phyloP scores from a whole-genome alignment of 2,113 vertebrate genomes.

The Ramphastos sulfuratus region DNA sequence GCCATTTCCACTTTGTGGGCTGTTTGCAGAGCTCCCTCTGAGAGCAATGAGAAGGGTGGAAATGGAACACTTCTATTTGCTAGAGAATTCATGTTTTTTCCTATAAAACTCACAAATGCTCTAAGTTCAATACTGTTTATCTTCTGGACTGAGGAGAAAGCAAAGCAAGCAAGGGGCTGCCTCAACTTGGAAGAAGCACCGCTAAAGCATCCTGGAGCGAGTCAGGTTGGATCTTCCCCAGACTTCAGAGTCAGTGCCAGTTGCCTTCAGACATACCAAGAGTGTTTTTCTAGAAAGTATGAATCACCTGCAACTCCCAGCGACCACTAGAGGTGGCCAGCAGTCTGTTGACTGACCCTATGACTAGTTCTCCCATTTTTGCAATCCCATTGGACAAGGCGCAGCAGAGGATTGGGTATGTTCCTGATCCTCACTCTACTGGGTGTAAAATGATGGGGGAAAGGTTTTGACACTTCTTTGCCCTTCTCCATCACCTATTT shows the following conservation, averaged over 20 bases:
- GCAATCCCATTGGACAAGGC: neutral
- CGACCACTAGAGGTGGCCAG: slow-evolving; percentile 36
- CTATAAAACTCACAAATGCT: neutral
- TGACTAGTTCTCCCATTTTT: neutral
- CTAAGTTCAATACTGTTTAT: neutral
- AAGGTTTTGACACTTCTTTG: neutral
- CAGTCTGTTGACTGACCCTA: neutral
- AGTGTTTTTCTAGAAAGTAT: neutral
- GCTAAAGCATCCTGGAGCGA: neutral
- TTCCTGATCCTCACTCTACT: neutral
- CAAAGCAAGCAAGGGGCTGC: neutral
- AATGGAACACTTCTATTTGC: neutral
- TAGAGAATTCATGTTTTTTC: neutral
- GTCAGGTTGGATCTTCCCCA: neutral
- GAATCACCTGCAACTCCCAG: neutral
- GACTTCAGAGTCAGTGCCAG: neutral
- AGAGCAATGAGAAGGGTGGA: neutral
- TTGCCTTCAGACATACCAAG: neutral
- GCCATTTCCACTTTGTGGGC: neutral
- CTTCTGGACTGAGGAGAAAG: neutral
- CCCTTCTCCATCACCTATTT: neutral
- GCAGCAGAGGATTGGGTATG: neutral
- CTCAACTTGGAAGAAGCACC: neutral
- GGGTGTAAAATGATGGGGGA: neutral
- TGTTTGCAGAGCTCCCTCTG: neutral